phyloP scores from a whole-genome alignment of 2,113 vertebrate species.

The Donacobius atricapilla region DNA sequence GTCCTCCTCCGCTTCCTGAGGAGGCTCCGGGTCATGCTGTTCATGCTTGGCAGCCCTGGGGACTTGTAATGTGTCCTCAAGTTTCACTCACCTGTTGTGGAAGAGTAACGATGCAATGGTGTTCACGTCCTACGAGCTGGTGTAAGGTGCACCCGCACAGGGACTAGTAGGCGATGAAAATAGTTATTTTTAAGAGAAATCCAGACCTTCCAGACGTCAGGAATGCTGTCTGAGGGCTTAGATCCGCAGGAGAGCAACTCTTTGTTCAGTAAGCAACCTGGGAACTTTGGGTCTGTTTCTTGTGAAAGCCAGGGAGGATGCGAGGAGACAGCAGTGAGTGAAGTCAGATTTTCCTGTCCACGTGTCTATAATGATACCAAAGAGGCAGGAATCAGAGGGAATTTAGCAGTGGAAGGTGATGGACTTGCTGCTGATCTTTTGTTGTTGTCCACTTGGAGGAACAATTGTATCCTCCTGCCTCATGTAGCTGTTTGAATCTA shows the following conservation, averaged over 20 bases:
- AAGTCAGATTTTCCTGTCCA: neutral
- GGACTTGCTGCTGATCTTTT: neutral
- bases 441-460: neutral
- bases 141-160: neutral
- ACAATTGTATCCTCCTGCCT: neutral
- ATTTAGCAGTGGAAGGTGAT: neutral
- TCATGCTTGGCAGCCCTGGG: neutral
- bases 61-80: neutral
- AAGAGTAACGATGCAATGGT: neutral
- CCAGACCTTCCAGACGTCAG: neutral
- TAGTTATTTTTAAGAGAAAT: neutral
- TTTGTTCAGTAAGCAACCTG: neutral
- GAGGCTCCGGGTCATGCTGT: neutral
- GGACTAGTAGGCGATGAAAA: neutral
- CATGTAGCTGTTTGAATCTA: fast-evolving
- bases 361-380: neutral
- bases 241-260: neutral
- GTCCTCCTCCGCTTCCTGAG: neutral
- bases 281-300: neutral
- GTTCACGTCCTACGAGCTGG: neutral
- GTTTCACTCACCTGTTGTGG: neutral
- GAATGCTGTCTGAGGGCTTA: neutral
- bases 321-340: neutral
- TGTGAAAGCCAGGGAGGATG: neutral
- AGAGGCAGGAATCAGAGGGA: neutral